Conservation (phyloP, 2,888 invertebrate species). For the Troides aeacus region DNA sequence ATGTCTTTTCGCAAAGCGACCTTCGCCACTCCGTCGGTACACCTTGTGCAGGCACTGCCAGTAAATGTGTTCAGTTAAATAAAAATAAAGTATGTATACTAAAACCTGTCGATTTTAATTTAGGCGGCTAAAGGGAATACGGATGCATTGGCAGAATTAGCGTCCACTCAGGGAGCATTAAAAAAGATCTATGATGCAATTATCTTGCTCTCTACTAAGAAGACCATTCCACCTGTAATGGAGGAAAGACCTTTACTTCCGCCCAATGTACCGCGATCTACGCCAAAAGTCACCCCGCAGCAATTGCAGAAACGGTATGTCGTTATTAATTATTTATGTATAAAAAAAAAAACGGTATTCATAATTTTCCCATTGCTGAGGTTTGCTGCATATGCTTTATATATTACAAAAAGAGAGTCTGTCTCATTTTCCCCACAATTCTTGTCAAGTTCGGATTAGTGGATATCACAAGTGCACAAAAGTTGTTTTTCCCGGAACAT, state of each 20-base stretch:
- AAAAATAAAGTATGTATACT: not conserved
- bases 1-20: no score
- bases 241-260: conserved; percentile 71
- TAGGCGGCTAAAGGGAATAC: conserved; percentile 77
- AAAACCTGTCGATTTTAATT: not conserved
- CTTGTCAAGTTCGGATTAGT: no score
- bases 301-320: conserved; percentile 73
- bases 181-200: conserved; percentile 83
- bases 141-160: conserved; percentile 82
- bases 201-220: conserved; percentile 80
- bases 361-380: no score
- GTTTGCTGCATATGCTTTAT: no score
- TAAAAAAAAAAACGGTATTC: not conserved
- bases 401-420: no score
- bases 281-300: conserved; percentile 68
- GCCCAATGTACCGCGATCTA: conserved; percentile 56
- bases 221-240: conserved; percentile 75
- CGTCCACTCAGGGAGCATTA: conserved; percentile 80
- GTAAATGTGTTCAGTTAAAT: not conserved
- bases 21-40: not conserved
- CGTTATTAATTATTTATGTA: conserved; percentile 1
- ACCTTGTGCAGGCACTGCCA: not conserved
- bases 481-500: no score
- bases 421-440: no score
- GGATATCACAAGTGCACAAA: no score